These are phyloP conservation scores for Chelonus formosanus DNA, from an alignment of 2,888 invertebrate genomes.

Conservation along the genomic window DNA sequence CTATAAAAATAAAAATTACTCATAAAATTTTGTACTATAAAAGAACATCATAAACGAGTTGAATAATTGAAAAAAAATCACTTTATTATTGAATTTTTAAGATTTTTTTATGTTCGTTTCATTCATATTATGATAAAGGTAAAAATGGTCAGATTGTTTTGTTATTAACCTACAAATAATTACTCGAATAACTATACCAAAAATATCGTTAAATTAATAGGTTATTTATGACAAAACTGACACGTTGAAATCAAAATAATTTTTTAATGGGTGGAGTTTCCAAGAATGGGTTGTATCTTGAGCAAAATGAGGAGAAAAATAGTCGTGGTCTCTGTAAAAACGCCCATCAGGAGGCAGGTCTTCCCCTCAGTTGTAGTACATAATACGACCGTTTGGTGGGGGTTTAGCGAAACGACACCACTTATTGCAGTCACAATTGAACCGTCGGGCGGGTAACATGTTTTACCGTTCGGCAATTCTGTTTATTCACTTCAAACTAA, in stretches of 20 bases:
- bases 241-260: slow-evolving; percentile 22
- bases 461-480: slow-evolving; percentile 5
- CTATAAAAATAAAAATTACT: no score
- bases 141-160: no score
- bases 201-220: no score
- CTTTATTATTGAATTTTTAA: no score
- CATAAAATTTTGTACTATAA: no score
- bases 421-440: slow-evolving; percentile 53
- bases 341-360: slow-evolving; percentile 25
- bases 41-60: no score
- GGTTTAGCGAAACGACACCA: slow-evolving; percentile 35
- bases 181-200: no score
- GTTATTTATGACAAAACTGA: no score
- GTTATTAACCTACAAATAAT: no score
- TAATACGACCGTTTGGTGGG: slow-evolving; percentile 42
- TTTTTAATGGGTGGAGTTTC: slow-evolving; percentile 13
- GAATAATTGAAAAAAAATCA: no score
- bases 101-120: no score
- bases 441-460: slow-evolving; percentile 52
- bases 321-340: slow-evolving; percentile 22
- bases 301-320: slow-evolving; percentile 13
- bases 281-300: slow-evolving; percentile 18
- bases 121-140: no score
- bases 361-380: neutral
- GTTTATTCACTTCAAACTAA: neutral